Conservation (phyloP, 2,888 invertebrate genomes). For the Netelia fuscicornis region DNA sequence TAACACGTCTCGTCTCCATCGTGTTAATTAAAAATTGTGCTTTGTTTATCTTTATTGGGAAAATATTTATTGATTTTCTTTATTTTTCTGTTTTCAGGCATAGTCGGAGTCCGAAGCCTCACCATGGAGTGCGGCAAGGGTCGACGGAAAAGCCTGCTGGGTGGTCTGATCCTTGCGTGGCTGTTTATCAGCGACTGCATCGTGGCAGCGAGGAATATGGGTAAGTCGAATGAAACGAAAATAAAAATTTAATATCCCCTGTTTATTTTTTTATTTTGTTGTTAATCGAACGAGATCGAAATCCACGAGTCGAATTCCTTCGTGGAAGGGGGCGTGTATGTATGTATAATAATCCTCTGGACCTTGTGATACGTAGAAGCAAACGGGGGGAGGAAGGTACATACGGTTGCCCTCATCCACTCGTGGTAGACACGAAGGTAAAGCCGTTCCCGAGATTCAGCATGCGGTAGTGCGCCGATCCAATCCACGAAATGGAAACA, state of each 20-base stretch:
- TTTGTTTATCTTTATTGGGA: no score
- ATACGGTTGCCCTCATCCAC: neutral
- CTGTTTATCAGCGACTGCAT: slow-evolving; percentile 81
- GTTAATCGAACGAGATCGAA: no score
- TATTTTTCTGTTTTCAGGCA: slow-evolving; percentile 75
- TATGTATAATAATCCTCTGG: no score
- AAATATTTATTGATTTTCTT: neutral
- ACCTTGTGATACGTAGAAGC: no score
- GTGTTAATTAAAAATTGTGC: no score
- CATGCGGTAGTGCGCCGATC: neutral
- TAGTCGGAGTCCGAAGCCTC: slow-evolving; percentile 82
- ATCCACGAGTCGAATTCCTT: no score
- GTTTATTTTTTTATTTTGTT: neutral
- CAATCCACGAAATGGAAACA: slow-evolving; percentile 42
- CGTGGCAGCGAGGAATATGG: slow-evolving; percentile 82
- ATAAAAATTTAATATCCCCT: no score
- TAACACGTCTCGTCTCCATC: no score
- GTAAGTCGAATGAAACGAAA: slow-evolving; percentile 74
- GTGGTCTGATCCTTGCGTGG: slow-evolving; percentile 82
- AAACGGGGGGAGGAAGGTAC: neutral
- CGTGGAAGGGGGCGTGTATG: no score
- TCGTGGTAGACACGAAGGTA: slow-evolving; percentile 20
- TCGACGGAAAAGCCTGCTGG: slow-evolving; percentile 83
- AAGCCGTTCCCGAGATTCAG: slow-evolving; percentile 31
- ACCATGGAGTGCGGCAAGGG: slow-evolving; percentile 84